Conservation (phyloP, 53 echinoderm and acorn worm species). For the Crossaster papposus region DNA sequence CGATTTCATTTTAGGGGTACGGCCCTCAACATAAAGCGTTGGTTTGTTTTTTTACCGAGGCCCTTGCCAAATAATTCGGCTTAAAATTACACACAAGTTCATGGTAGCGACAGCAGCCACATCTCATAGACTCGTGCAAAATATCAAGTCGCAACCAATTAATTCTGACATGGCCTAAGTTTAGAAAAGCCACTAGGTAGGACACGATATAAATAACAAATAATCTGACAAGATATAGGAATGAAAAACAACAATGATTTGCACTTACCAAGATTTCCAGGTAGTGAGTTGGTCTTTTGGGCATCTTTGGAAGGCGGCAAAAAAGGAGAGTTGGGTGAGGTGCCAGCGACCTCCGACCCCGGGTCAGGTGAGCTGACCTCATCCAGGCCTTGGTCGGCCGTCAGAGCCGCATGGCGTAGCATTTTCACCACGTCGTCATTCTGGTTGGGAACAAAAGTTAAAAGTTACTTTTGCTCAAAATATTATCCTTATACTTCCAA, state of each 20-base stretch:
- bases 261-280: constrained; percentile 24
- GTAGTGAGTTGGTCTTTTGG: not conserved
- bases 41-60: too few relatives aligned
- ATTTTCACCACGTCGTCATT: constrained; percentile 55
- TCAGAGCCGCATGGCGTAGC: constrained; percentile 30
- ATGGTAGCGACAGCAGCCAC: too few relatives aligned
- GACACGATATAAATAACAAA: too few relatives aligned
- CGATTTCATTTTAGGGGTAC: too few relatives aligned
- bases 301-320: not conserved
- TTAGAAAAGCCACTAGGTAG: too few relatives aligned
- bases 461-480: not conserved
- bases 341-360: constrained; percentile 19
- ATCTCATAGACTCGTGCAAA: too few relatives aligned
- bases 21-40: too few relatives aligned
- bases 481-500: not conserved
- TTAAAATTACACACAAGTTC: too few relatives aligned
- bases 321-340: constrained; percentile 5
- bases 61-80: too few relatives aligned
- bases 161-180: too few relatives aligned
- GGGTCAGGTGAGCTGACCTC: constrained; percentile 32
- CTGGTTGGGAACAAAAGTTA: not conserved
- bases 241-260: not conserved
- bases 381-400: constrained; percentile 1
- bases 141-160: too few relatives aligned
- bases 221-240: not conserved